A percentile compares a stretch with the other conserved stretches of the same genome.
Conservation (phyloP, 2,888 invertebrate genomes). For the Parnassius smintheus region DNA sequence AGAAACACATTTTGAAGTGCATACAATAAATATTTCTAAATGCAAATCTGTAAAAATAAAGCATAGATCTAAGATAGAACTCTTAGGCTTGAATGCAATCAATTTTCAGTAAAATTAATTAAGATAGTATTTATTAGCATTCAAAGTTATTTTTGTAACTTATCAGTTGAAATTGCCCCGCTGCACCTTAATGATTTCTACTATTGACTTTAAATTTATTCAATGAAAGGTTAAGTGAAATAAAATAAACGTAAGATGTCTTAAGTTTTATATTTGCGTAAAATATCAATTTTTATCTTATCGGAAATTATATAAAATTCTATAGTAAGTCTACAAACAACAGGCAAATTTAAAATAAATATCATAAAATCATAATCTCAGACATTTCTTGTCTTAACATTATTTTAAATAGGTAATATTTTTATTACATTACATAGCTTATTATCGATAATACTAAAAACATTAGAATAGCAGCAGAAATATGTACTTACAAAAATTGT, state of each 20-base stretch:
- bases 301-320: slow-evolving; percentile 45
- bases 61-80: no score
- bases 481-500: neutral
- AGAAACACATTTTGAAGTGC: no score
- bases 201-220: no score
- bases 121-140: no score
- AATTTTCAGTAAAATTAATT: no score
- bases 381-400: neutral
- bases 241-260: slow-evolving; percentile 7
- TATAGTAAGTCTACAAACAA: slow-evolving; percentile 40
- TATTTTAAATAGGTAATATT: neutral
- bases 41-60: no score
- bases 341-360: slow-evolving; percentile 35
- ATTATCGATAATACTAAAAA: neutral
- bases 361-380: slow-evolving; percentile 11
- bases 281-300: slow-evolving; percentile 48
- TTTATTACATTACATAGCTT: no score
- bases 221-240: neutral
- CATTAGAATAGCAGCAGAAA: neutral
- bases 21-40: no score
- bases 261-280: slow-evolving; percentile 50
- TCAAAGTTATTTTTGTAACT: no score
- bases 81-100: no score
- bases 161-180: no score
- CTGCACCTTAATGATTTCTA: no score